Percentiles rank a stretch among this genome's conserved stretches.
phyloP scores from a whole-genome alignment of 2,888 invertebrate species.

The Stenurella melanura region DNA sequence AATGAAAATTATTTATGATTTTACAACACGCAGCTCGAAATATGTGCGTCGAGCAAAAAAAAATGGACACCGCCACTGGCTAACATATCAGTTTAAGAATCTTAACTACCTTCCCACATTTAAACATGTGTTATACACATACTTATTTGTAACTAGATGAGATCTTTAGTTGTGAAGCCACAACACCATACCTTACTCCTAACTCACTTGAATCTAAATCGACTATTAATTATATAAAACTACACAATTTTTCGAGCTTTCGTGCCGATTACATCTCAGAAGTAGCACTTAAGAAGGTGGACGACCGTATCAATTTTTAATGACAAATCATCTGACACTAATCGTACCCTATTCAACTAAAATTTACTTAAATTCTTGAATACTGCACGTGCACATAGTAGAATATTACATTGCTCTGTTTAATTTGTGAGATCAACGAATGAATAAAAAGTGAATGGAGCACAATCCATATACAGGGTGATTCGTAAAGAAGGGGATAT shows the following conservation, averaged over 20 bases:
- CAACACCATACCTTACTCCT: constrained; percentile 9
- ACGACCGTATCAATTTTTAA: not conserved
- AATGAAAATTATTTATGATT: too few species aligned
- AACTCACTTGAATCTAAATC: constrained; percentile 23
- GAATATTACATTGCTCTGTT: too few species aligned
- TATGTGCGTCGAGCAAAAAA: not conserved
- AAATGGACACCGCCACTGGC: constrained; percentile 27
- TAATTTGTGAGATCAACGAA: too few species aligned
- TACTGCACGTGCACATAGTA: too few species aligned
- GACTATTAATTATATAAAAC: constrained; percentile 33
- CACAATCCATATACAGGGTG: too few species aligned
- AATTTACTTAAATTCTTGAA: too few species aligned
- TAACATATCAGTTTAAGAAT: constrained; percentile 42
- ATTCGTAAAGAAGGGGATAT: too few species aligned
- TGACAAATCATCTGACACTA: not conserved
- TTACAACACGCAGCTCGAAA: too few species aligned
- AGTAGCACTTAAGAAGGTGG: constrained; percentile 1
- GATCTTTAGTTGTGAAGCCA: constrained; percentile 25
- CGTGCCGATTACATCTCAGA: not conserved
- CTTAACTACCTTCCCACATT: constrained; percentile 59
- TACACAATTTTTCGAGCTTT: constrained; percentile 16
- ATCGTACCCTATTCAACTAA: too few species aligned
- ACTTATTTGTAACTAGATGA: constrained; percentile 54
- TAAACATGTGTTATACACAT: constrained; percentile 58
- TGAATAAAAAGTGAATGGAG: too few species aligned